Conservation (phyloP, 2,888 invertebrate species). For the Epiblema foenella region DNA sequence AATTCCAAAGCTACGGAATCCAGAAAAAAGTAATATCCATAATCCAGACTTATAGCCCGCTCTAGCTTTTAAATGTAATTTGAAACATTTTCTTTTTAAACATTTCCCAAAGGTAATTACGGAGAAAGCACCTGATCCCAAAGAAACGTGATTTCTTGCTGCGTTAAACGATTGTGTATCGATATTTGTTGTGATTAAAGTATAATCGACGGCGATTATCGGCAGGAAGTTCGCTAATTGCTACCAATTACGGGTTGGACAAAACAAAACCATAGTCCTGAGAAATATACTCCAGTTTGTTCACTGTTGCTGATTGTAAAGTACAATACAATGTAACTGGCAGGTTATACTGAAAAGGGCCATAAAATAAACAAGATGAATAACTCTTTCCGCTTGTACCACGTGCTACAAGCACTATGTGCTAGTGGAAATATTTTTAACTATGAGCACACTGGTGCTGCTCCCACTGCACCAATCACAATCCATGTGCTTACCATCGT, state of each 20-base stretch:
- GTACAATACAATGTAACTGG: constrained; percentile 3
- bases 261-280: constrained; percentile 45
- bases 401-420: background rate
- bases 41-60: constrained; percentile 13
- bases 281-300: background rate
- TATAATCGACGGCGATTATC: constrained; percentile 49
- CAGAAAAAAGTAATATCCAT: background rate
- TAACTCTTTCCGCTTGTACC: background rate
- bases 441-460: background rate
- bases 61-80: constrained; percentile 13
- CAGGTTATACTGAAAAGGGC: background rate
- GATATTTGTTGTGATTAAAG: constrained; percentile 48
- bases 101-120: constrained; percentile 32
- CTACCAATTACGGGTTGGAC: constrained; percentile 44
- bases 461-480: no score
- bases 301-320: background rate
- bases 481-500: no score
- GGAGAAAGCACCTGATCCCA: constrained; percentile 17
- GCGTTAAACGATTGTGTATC: constrained; percentile 47
- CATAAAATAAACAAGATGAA: constrained; percentile 2
- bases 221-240: constrained; percentile 46
- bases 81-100: background rate
- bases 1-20: background rate
- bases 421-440: background rate
- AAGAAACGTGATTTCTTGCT: constrained; percentile 35